phyloP scores from a whole-genome alignment of 2,113 vertebrate species.

The Lepidothrix coronata region DNA sequence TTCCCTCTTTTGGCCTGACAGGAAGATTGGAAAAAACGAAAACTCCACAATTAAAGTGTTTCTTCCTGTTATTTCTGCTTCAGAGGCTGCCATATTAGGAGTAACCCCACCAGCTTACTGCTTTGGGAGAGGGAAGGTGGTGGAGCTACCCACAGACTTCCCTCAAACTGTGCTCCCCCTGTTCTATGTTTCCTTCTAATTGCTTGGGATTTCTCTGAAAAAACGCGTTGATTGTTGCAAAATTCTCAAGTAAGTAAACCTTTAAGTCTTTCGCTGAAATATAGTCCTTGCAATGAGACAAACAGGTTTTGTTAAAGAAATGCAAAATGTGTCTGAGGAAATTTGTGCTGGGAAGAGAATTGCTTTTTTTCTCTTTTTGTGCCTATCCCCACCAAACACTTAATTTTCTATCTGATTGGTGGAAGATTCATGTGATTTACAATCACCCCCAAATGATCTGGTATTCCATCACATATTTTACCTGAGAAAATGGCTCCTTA shows the following conservation, averaged over 20 bases:
- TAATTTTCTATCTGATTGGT: background rate
- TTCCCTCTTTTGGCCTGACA: background rate
- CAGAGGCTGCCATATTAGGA: background rate
- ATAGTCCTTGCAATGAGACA: background rate
- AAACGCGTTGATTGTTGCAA: accelerated
- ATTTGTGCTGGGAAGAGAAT: background rate
- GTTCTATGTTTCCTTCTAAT: background rate
- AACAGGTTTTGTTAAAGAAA: background rate
- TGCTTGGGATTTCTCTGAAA: background rate
- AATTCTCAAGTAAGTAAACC: background rate
- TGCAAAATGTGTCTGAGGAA: accelerated
- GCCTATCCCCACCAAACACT: background rate
- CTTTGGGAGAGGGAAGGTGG: background rate
- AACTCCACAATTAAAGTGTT: background rate
- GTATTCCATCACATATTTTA: background rate
- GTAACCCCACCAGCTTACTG: background rate
- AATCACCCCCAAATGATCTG: background rate
- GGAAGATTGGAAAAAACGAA: background rate
- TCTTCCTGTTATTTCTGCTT: background rate
- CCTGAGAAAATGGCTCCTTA: background rate
- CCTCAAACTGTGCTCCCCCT: background rate
- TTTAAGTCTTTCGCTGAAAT: background rate
- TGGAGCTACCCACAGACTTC: background rate
- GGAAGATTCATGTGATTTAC: background rate
- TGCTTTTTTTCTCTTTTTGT: background rate